phyloP scores from a whole-genome alignment of 2,888 invertebrate species.

The Trachelus troglodyta region DNA sequence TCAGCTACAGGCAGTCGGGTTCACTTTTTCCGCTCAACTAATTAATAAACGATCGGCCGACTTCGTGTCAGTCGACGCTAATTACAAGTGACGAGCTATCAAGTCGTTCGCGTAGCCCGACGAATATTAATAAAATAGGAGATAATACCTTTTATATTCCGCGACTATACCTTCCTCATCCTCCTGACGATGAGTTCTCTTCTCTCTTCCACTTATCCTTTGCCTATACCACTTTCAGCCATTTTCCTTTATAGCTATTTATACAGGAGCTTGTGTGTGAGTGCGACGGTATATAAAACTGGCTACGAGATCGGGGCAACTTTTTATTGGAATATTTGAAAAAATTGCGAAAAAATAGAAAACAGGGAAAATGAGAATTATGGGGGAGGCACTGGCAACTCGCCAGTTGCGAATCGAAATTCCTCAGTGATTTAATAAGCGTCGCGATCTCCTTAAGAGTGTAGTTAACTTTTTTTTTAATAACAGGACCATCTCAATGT shows the following conservation, averaged over 20 bases:
- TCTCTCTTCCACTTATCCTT: neutral
- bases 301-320: neutral
- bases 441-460: slow-evolving; percentile 27
- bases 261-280: neutral
- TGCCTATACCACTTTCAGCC: neutral
- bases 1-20: neutral
- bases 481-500: neutral
- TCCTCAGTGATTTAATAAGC: slow-evolving; percentile 50
- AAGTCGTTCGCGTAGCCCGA: neutral
- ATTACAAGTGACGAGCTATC: neutral
- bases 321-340: neutral
- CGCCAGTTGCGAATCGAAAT: slow-evolving; percentile 41
- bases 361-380: neutral
- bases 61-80: slow-evolving; percentile 24
- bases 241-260: neutral
- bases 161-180: neutral
- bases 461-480: neutral
- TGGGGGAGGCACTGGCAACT: slow-evolving; percentile 25
- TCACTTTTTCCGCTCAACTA: slow-evolving; percentile 15
- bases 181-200: neutral
- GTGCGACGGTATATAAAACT: neutral
- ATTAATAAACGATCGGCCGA: slow-evolving; percentile 33
- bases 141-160: neutral
- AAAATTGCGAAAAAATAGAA: neutral
- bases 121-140: neutral